Evolutionary conservation across 2,797 vertebrate species (phyloP), one percentile per base, ranked within the genome.

Genomic region (Coluber constrictor): DNA sequence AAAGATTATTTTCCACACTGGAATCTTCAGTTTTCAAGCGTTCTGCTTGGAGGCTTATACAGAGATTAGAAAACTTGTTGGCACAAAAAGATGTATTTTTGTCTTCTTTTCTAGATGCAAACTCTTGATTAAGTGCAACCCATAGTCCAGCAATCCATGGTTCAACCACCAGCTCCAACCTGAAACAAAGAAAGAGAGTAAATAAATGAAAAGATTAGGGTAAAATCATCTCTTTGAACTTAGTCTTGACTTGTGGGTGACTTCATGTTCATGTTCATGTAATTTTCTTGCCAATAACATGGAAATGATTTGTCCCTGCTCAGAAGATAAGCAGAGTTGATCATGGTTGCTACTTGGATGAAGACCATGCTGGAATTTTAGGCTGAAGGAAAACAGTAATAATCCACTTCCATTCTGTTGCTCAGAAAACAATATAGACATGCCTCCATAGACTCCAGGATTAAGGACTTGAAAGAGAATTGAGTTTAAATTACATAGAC

Each of bases 141-240:
- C 99, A 99, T 95, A 99, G 98, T 91, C 98, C 99, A 79, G 98
- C 97, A 94, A 99, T 98, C 99, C 99, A 99, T 1, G 99, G 99
- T 92, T 99, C 99, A 66, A 99, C 98, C 93, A 99, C 99, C 89
- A 99, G 91, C 94, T 99, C 99, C 95, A 99, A 97, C 92, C 99
- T 99, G 93, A 91, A 96, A 27, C 16, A 4, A 90, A 60, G 0
- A 54, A 94, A 90, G 51, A 86, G 91, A 57, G 10, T 32, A 7
- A 70, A 66, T 27, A 47, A 18, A 16, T 25, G 13, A 29, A 83
- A 60, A 83, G 6, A 47, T 47, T 10, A 43, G 16, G 74, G 43
- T 23, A 83, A 83, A 83, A 83, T 83, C 37, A 25, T 83, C 37
- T 47, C 10, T 83, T 83, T 83, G 47, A 9, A 83, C 10, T 47